Conservation (phyloP, 2,888 invertebrate species). For the Steinernema hermaphroditum region DNA sequence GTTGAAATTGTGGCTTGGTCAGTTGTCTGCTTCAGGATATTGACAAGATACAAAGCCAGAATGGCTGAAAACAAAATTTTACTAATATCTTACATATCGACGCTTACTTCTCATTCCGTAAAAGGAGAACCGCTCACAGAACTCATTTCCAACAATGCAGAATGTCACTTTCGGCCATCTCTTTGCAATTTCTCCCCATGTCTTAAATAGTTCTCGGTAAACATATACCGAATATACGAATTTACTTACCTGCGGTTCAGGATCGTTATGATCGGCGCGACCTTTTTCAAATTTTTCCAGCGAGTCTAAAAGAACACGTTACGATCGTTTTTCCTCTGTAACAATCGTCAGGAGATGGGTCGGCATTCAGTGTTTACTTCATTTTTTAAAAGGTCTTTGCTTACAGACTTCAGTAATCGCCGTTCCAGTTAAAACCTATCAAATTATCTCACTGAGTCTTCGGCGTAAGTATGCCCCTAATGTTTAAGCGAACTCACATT, state of each 20-base stretch:
- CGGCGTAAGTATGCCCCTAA: too few species aligned
- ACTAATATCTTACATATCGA: neutral
- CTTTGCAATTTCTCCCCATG: neutral
- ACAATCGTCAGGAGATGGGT: too few species aligned
- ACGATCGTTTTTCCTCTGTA: too few species aligned
- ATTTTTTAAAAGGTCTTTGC: too few species aligned
- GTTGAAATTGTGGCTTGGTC: conserved; percentile 76
- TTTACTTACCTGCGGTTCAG: neutral
- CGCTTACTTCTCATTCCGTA: conserved; percentile 4
- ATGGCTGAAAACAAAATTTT: conserved; percentile 76
- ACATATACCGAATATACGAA: neutral
- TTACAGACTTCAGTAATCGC: too few species aligned
- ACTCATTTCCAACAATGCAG: conserved; percentile 12
- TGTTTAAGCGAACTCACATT: too few species aligned
- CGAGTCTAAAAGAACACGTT: too few species aligned
- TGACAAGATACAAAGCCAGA: conserved; percentile 82
- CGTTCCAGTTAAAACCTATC: too few species aligned
- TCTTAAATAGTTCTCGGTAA: neutral
- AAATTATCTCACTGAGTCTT: too few species aligned
- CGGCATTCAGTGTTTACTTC: too few species aligned
- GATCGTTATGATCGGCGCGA: neutral
- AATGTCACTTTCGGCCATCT: conserved; percentile 6
- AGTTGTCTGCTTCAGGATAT: conserved; percentile 75
- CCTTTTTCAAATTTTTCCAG: too few species aligned
- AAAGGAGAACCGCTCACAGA: conserved; percentile 26